Evolutionary conservation across 2,113 vertebrate species (phyloP).

Genomic region (Aegithalos caudatus): DNA sequence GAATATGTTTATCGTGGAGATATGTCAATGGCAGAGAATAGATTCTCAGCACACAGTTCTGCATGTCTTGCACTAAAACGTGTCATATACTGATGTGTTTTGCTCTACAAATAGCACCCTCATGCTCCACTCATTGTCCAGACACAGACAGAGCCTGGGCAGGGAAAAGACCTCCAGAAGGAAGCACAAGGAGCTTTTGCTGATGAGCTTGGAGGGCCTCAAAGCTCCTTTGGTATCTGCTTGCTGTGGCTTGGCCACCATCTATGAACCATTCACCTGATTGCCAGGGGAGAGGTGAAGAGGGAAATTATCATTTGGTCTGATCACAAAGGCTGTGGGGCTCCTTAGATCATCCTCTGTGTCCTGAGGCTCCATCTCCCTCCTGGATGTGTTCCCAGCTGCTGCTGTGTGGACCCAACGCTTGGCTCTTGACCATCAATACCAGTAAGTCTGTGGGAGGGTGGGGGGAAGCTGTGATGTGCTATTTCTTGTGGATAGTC

Average conservation of each 20-base stretch:
- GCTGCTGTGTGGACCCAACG: fast-evolving
- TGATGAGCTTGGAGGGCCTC: background rate
- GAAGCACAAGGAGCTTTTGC: background rate
- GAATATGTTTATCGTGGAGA: slow-evolving; percentile 24
- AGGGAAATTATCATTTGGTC: background rate
- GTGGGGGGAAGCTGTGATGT: background rate
- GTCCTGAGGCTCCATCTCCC: background rate
- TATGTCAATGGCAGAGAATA: slow-evolving; percentile 26
- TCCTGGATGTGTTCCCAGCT: background rate
- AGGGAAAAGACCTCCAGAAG: background rate
- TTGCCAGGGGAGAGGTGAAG: background rate
- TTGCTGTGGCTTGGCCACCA: background rate
- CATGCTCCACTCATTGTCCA: background rate
- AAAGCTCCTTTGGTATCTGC: background rate
- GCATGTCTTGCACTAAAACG: background rate
- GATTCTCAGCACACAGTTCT: background rate
- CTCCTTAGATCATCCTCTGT: background rate
- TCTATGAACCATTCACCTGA: background rate
- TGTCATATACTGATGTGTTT: background rate
- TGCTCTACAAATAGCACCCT: background rate
- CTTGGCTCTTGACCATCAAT: background rate
- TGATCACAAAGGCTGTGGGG: background rate
- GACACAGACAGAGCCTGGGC: background rate
- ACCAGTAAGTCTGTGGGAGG: background rate
- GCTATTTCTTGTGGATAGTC: background rate